These are phyloP conservation scores for Ptilorrhoa leucosticta DNA, from an alignment of 2,113 vertebrate species.

Conservation along the genomic window DNA sequence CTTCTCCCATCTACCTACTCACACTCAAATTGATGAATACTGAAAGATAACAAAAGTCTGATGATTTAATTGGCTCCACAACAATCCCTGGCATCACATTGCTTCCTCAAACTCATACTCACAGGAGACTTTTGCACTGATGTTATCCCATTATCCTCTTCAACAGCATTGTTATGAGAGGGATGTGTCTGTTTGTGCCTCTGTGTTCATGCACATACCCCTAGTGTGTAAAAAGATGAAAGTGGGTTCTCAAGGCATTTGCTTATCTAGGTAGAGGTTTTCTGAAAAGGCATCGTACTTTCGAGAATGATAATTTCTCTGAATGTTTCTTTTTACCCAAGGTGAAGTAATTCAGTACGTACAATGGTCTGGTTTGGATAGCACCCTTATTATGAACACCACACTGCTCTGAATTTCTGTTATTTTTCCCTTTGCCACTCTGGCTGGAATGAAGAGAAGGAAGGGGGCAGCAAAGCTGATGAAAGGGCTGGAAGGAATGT, in stretches of 20 bases:
- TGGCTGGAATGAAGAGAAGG: neutral
- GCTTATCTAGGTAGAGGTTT: neutral
- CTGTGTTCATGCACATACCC: accelerated
- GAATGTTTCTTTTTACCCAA: neutral
- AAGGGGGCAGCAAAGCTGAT: neutral
- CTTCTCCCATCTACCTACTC: neutral
- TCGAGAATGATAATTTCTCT: accelerated
- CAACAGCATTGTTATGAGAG: neutral
- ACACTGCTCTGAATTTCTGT: neutral
- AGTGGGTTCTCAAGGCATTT: neutral
- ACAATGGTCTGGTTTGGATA: neutral
- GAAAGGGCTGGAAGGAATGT: neutral
- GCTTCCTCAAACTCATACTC: neutral
- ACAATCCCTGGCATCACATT: neutral
- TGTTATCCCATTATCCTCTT: neutral
- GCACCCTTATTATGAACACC: neutral
- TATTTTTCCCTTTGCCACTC: neutral
- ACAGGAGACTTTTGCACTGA: neutral
- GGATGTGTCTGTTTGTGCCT: accelerated
- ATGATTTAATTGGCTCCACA: neutral
- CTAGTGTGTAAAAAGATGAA: accelerated
- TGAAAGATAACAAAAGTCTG: neutral
- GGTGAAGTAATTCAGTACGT: neutral
- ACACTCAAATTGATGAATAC: neutral
- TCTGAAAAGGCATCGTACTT: accelerated